Percentiles rank a stretch among this genome's conserved stretches.
phyloP scores from a whole-genome alignment of 2,113 vertebrate species.

The Microcebus griseorufus region DNA sequence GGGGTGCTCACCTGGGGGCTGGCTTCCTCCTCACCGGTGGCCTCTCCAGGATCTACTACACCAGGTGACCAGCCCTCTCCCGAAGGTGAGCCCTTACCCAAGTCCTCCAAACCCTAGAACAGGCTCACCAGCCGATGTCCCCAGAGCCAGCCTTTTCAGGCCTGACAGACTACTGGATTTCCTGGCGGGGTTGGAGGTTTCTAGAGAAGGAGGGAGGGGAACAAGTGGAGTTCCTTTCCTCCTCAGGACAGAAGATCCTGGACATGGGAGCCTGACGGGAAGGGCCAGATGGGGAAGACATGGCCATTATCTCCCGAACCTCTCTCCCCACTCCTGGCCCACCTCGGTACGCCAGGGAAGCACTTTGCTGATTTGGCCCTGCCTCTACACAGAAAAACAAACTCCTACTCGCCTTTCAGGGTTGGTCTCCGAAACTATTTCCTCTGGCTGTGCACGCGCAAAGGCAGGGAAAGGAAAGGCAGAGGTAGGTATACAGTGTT shows the following conservation, averaged over 20 bases:
- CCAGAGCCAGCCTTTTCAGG: background rate
- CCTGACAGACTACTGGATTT: background rate
- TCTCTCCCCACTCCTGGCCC: background rate
- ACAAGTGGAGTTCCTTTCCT: background rate
- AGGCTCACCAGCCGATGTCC: background rate
- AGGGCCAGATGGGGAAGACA: background rate
- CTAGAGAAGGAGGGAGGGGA: background rate
- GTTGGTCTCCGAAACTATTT: background rate
- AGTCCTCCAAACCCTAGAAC: background rate
- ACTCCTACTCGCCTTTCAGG: background rate
- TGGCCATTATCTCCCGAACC: background rate
- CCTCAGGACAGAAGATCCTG: background rate
- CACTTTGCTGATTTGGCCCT: background rate
- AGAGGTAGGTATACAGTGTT: background rate
- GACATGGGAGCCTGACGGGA: background rate
- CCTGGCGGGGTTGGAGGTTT: background rate
- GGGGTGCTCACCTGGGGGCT: rapidly evolving
- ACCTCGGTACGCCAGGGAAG: background rate
- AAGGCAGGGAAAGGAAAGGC: background rate
- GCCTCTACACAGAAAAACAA: background rate
- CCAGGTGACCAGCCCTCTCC: background rate
- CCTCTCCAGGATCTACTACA: background rate
- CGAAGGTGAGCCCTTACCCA: background rate
- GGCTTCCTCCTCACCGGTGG: background rate
- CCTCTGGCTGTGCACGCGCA: no score